Base-by-base conservation (phyloP, 2,888 invertebrate genomes). In the Trichopria drosophilae region DNA sequence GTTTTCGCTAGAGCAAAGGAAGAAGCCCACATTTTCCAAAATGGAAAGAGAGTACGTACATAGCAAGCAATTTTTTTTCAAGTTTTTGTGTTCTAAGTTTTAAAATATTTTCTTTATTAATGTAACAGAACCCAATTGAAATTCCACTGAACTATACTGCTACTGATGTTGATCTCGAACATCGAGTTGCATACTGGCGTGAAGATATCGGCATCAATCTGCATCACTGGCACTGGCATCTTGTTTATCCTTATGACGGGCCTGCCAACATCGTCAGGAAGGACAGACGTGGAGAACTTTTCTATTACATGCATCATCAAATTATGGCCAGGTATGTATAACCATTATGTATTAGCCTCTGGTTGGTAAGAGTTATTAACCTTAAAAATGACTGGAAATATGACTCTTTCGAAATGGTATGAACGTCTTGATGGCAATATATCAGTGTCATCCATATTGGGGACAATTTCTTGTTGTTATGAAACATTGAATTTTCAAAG, bases 221-320 rank as follows among this genome's bases (percentile, higher is more conserved):
- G 41, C 92, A 92, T 72, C 92, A 93, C 71, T 93, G 92, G 91
- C 91, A 92, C 70, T 92, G 91, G 92, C 92, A 93, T 74, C 80
- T 92, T 60, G 90, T 92, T 2, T 92, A 91, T 72, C 91, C 91
- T 0, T 86, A 86, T 72, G 85, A 86, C 59, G 82, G 85, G 0
- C 76, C 81, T 0, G 77, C 81, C 59, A 74, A 77, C 29, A 82
- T 88, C 29, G 88, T 90, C 4, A 79, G 79, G 39, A 90, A 90
- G 69, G 87, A 90, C 75, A 78, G 89, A 6, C 80, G 88, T 3
- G 89, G 89, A 1, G 89, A 89, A 68, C 80, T 90, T 13, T 88
- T 89, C 77, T 90, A 85, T 65, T 88, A 87, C 67, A 88, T 88
- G 88, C 88, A 89, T 63, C 81, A 87, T 66, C 87, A 86, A 74